These are phyloP conservation scores for Sturnira hondurensis DNA, from an alignment of 2,113 vertebrate genomes.

Conservation along the genomic window DNA sequence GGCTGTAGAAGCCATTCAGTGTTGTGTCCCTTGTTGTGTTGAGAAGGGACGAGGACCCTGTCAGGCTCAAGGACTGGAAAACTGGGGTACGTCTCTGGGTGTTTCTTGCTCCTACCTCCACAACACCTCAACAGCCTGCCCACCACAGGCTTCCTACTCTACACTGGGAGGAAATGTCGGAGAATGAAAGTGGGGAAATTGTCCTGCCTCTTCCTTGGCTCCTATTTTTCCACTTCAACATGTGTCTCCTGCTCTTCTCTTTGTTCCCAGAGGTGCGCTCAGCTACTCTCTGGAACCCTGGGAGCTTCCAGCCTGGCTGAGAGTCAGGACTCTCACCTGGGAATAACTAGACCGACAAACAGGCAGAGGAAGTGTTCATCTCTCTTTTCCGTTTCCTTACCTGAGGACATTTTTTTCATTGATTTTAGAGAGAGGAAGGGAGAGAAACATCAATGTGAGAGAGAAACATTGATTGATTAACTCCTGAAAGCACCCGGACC, in stretches of 20 bases:
- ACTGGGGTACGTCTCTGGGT: background rate
- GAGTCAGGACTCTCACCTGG: background rate
- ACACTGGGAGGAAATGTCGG: background rate
- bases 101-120: background rate
- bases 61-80: background rate
- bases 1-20: conserved; percentile 89
- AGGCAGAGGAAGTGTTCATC: background rate
- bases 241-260: background rate
- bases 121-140: background rate
- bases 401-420: too few species aligned
- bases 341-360: background rate
- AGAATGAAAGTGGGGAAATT: too few species aligned
- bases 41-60: conserved; percentile 32
- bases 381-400: background rate
- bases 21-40: conserved; percentile 88
- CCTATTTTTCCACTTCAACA: background rate
- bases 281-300: background rate
- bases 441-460: too few species aligned
- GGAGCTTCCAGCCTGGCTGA: background rate
- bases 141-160: background rate
- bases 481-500: too few species aligned
- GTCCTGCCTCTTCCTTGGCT: background rate
- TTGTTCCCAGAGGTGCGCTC: background rate
- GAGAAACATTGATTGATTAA: too few species aligned
- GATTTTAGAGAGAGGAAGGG: too few species aligned